Evolutionary conservation across 2,797 vertebrate genomes (phyloP).

Genomic region (Rhodeus uyekii): DNA sequence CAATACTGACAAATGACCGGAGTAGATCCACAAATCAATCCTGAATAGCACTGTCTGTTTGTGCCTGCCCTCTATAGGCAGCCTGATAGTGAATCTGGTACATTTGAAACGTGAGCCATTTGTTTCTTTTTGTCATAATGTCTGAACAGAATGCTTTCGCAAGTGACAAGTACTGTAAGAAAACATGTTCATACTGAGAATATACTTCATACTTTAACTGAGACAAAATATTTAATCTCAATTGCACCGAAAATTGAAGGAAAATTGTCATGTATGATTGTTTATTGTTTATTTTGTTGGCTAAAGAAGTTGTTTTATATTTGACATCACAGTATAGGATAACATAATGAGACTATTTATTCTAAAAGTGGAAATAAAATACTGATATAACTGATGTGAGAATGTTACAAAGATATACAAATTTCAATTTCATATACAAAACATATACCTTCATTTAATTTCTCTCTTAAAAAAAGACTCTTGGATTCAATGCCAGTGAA

Average conservation of each 20-base stretch:
- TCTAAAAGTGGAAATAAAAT: neutral
- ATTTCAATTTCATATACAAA: neutral
- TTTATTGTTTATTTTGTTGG: neutral
- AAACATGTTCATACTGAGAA: no score
- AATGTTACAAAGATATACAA: neutral
- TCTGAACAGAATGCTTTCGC: neutral
- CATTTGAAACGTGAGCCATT: neutral
- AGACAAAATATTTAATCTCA: neutral
- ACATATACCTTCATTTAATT: neutral
- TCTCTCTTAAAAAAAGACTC: neutral
- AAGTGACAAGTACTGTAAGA: neutral
- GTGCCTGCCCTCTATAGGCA: conserved; percentile 28
- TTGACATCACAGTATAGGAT: neutral
- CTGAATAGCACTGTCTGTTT: conserved; percentile 34
- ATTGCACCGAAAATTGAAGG: neutral
- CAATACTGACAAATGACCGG: conserved; percentile 45
- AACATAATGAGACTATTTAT: neutral
- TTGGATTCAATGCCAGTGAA: neutral
- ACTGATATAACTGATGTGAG: neutral
- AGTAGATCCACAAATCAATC: conserved; percentile 29
- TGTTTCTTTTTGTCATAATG: conserved; percentile 32
- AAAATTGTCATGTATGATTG: neutral
- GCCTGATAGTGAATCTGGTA: conserved; percentile 13
- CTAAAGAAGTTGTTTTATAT: no score
- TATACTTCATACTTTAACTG: neutral